Evolutionary conservation across 2,113 vertebrate genomes (phyloP).

Genomic region (Sceloporus undulatus): DNA sequence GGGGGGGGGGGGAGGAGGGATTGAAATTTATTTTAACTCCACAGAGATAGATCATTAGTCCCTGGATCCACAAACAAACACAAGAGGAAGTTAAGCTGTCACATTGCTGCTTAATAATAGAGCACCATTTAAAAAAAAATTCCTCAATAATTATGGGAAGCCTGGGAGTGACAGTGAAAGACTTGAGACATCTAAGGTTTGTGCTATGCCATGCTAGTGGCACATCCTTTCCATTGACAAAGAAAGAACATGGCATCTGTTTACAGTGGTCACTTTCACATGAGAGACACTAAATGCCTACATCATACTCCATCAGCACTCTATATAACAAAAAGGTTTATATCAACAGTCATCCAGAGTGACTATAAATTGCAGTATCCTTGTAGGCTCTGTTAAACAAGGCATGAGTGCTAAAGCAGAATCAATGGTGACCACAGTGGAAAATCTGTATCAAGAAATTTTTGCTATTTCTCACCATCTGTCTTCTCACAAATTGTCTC

Average conservation of each 20-base stretch:
- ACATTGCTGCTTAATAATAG: accelerated
- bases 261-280: not conserved
- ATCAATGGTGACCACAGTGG: too few relatives aligned
- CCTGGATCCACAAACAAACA: not conserved
- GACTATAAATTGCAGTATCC: not conserved
- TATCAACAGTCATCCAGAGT: not conserved
- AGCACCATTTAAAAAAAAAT: constrained; percentile 1
- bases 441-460: too few relatives aligned
- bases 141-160: not conserved
- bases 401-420: not conserved
- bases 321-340: not conserved
- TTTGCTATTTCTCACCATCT: too few relatives aligned
- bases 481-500: too few relatives aligned
- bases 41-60: too few relatives aligned
- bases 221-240: constrained; percentile 5
- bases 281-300: not conserved
- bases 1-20: not conserved
- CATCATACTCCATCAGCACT: not conserved
- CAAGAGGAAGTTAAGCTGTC: not conserved
- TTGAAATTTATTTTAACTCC: too few relatives aligned
- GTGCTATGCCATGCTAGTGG: accelerated
- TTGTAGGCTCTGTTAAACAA: not conserved
- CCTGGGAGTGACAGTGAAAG: not conserved
- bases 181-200: not conserved
- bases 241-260: constrained; percentile 14